Evolutionary conservation across 2,113 vertebrate species (phyloP), one percentile per base, ranked within the genome.

Genomic region (Pachycephala philippinensis): DNA sequence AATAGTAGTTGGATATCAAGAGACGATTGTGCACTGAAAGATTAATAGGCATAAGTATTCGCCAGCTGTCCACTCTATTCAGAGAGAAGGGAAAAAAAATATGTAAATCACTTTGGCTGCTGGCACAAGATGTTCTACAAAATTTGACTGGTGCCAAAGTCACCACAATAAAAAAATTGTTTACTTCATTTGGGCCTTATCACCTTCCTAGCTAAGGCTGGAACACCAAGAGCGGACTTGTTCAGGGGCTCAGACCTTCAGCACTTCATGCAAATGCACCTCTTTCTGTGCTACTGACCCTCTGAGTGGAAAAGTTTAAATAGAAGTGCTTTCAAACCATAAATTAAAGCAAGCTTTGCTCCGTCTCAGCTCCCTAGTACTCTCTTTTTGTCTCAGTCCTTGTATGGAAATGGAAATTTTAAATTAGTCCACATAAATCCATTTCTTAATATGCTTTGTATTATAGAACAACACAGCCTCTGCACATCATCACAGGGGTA

Each of bases 41-140:
- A 98, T 97, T 97, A 96, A 97, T 96, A 96, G 94, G 33, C 12
- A 1, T 57, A 91, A 93, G 50, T 37, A 96, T 92, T 91, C 59
- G n/a, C 84, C 91, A 97, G 94, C 79, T 97, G 71, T 87, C 87
- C 82, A 92, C 37, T 94, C 16, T 45, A 56, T 85, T 80, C 44
- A 75, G 66, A 95, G 28, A 35, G n/a, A 52, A 91, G 54, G 18
- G 42, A 66, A 82, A 78, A 72, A 93, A 74, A 7, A 26, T 21
- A 96, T 59, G 69, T 77, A 94, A 96, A 98, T 97, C 30, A 80
- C 33, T 75, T 90, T 56, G 71, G 87, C 64, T 96, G 19, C 52
- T 91, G 59, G 68, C 95, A 90, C 24, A 93, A 93, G 83, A 78
- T 59, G 49, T 68, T 96, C 53, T 83, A 74, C 47, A 86, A 64